Base-by-base conservation (phyloP, 2,113 vertebrate species). In the Nematolebias whitei region DNA sequence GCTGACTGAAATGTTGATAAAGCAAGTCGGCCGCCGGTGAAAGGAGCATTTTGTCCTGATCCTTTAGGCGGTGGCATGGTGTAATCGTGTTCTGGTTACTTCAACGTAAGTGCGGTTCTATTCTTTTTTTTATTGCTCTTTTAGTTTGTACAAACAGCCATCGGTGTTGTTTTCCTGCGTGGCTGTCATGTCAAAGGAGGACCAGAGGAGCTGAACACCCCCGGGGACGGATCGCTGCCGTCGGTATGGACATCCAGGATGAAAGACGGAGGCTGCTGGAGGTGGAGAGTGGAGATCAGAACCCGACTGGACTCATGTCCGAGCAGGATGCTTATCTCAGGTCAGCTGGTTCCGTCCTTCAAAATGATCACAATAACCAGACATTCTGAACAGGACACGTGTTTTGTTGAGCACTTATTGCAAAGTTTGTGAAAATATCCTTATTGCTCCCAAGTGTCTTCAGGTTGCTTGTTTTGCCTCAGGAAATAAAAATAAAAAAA, bases 301-400 rank as follows among this genome's bases (percentile, higher is more conserved):
- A 65, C 8, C 79, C 72, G 0, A 18, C 74, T 0, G 87, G 74
- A 19, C 77, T 83, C 44, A 55, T 86, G 15, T 79, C 87, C 0
- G 88, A 89, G 67, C 88, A 90, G 47, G 87, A 91, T 2, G 71
- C 78, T 0, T 93, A 93, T 20, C 77, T 92, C 63, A 88, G 87
- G 49, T 20, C 26, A 51, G 54, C 52, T 18, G n/a, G n/a, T n/a
- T n/a, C n/a, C n/a, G n/a, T n/a, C n/a, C n/a, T 16, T 8, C 32
- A 24, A 26, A 6, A 43, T 2, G 16, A 2, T 15, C 32, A 10
- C 32, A 4, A 35, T 35, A 43, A 43, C 41, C 5, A 7, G 6
- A 43, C 39, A 41, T 3, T 41, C 14, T 13, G 14, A 13, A 3
- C 3, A 13, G 14, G 12, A 3, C 39, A 41, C 1, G 15, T 13